A percentile compares a stretch with the other conserved stretches of the same genome.
These are phyloP conservation scores for Scaptomyza parva DNA, from an alignment of 2,888 invertebrate genomes.

Conservation along the genomic window DNA sequence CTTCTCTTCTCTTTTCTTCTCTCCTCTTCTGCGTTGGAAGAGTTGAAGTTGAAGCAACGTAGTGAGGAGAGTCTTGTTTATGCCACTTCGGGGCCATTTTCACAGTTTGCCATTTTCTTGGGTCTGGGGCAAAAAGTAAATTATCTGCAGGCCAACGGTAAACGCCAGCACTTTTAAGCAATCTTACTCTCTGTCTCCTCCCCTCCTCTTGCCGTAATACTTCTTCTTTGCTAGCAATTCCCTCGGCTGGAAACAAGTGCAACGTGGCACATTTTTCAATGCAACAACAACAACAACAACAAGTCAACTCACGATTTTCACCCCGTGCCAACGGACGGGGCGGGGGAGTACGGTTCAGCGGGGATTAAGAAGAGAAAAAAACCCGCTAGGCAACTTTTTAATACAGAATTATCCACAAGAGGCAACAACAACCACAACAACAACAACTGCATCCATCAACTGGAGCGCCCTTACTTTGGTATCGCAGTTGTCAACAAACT, in stretches of 20 bases:
- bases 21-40: not conserved
- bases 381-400: slow-evolving; percentile 67
- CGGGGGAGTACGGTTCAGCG: slow-evolving; percentile 3
- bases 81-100: slow-evolving; percentile 57
- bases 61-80: slow-evolving; percentile 46
- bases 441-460: slow-evolving; percentile 69
- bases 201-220: not conserved
- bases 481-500: slow-evolving; percentile 59
- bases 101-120: slow-evolving; percentile 52
- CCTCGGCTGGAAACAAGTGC: slow-evolving; percentile 67
- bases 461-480: slow-evolving; percentile 69
- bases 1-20: too few species aligned
- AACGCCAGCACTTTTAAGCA: slow-evolving; percentile 46
- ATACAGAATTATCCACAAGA: slow-evolving; percentile 69
- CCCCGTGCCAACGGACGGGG: slow-evolving; percentile 54
- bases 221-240: slow-evolving; percentile 32
- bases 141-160: slow-evolving; percentile 66
- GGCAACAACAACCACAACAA: slow-evolving; percentile 24
- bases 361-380: slow-evolving; percentile 23
- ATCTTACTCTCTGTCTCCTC: slow-evolving; percentile 21
- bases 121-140: slow-evolving; percentile 47
- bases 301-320: slow-evolving; percentile 76
- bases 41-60: not conserved
- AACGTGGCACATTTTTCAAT: slow-evolving; percentile 74
- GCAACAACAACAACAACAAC: slow-evolving; percentile 41